phyloP scores from a whole-genome alignment of 2,888 invertebrate species.

The Bembecia ichneumoniformis region DNA sequence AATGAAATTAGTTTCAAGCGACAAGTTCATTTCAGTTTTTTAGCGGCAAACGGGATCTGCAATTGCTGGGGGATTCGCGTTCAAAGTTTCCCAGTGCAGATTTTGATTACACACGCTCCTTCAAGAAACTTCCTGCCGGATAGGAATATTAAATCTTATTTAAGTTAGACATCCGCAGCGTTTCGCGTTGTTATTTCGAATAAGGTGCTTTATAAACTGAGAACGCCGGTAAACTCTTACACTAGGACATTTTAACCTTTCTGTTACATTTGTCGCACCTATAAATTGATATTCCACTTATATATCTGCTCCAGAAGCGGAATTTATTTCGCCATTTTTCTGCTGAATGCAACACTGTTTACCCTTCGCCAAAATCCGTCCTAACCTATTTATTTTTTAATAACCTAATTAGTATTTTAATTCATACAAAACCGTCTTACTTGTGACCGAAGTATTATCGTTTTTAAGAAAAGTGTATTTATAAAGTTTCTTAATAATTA shows the following conservation, averaged over 20 bases:
- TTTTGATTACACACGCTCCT: slow-evolving; percentile 72
- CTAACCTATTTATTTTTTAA: too few relatives aligned
- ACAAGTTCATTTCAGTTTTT: slow-evolving; percentile 70
- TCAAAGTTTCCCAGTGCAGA: slow-evolving; percentile 61
- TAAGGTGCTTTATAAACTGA: slow-evolving; percentile 64
- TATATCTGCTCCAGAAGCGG: slow-evolving; percentile 22
- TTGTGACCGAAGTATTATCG: too few relatives aligned
- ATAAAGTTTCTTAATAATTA: too few relatives aligned
- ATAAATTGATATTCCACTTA: slow-evolving; percentile 25
- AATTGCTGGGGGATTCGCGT: slow-evolving; percentile 59
- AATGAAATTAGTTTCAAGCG: slow-evolving; percentile 70
- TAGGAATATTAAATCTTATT: slow-evolving; percentile 73
- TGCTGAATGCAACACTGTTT: too few relatives aligned
- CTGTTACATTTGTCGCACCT: slow-evolving; percentile 25
- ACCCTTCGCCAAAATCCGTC: too few relatives aligned
- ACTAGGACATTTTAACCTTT: slow-evolving; percentile 45
- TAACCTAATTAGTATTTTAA: too few relatives aligned
- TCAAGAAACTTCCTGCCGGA: slow-evolving; percentile 62
- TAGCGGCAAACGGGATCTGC: slow-evolving; percentile 52
- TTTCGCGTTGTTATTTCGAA: slow-evolving; percentile 67
- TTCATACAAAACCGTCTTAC: too few relatives aligned
- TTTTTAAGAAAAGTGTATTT: too few relatives aligned
- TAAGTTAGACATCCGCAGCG: slow-evolving; percentile 66
- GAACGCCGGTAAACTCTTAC: slow-evolving; percentile 31
- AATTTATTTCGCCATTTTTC: too few relatives aligned